Base-by-base conservation (phyloP, 2,888 invertebrate species). In the Oithona nana region DNA sequence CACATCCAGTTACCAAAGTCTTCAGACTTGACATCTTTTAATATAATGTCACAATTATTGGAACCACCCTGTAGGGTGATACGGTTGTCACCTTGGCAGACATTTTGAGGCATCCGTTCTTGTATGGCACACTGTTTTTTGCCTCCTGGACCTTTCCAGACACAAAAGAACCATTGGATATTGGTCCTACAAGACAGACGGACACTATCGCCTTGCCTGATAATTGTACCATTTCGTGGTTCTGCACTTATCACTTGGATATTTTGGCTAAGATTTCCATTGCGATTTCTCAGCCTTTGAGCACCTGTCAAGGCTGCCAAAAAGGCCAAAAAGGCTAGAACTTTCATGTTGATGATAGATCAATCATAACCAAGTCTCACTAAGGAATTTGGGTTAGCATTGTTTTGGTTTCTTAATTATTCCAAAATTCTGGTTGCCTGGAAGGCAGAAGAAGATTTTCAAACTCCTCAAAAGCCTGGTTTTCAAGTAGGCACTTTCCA, bases 51-150 rank as follows among this genome's bases (percentile, higher is more conserved):
- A 49, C 59, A 59, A 26, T 28, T 48, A 8, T 50, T 48, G 1
- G 50, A n/a, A 16, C 59, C 59, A 22, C 50, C 49, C n/a, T 59
- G 22, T 13, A 59, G 26, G 39, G 29, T 49, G 28, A 59, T 49
- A 16, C 59, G 48, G 11, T 50, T 50, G 28, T 59, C 59, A 1
- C 22, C 28, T 6, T 39, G 20, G 50, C 59, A 59, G 4, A 59
- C 59, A 26, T 29, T 59, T 49, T 29, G 24, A 13, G 59, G 59
- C 24, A 29, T 22, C 13, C 22, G n/a, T 26, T 29, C 56, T 39
- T 62, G 62, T 20, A 62, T 62, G 55, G 62, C 62, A 31, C 62
- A 62, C 49, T 62, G 62, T 39, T 54, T 62, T 24, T 56, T 28
- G 16, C 62, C 62, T 16, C 31, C 56, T 4, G 62, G 62, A 16